A percentile compares a stretch with the other conserved stretches of the same genome.
Evolutionary conservation across 2,888 invertebrate genomes (phyloP).

Genomic region (Agrotis puta): DNA sequence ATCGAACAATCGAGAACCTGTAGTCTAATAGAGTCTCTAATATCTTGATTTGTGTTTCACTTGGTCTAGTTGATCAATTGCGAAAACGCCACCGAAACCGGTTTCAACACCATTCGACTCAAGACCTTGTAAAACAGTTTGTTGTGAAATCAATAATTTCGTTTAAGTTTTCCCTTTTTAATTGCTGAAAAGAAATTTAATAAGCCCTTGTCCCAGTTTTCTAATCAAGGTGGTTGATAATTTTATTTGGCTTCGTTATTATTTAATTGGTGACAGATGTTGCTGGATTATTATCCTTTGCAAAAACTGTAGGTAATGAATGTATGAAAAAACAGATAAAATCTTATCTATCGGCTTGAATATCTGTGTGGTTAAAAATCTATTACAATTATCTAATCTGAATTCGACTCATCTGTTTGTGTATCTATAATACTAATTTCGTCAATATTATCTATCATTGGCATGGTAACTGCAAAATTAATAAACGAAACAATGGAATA

Average conservation of each 20-base stretch:
- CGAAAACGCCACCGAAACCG: conserved; percentile 57
- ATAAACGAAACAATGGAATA: conserved; percentile 1
- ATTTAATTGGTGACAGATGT: neutral
- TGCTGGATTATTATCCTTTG: neutral
- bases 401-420: conserved; percentile 5
- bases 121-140: conserved; percentile 36
- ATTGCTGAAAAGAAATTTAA: conserved; percentile 37
- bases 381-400: conserved; percentile 4
- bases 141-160: conserved; percentile 56
- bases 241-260: neutral
- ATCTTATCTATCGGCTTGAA: neutral
- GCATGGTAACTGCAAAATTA: conserved; percentile 3
- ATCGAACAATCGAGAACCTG: conserved; percentile 23
- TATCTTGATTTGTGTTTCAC: conserved; percentile 35
- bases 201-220: conserved; percentile 43
- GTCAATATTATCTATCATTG: neutral
- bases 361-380: neutral
- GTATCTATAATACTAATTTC: neutral
- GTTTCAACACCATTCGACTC: conserved; percentile 58
- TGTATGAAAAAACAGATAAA: conserved; percentile 6
- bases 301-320: neutral
- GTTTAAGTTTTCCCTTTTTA: conserved; percentile 52
- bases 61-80: conserved; percentile 37
- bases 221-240: conserved; percentile 23
- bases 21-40: conserved; percentile 2